phyloP scores from a whole-genome alignment of 2,113 vertebrate species.

The Ascaphus truei region DNA sequence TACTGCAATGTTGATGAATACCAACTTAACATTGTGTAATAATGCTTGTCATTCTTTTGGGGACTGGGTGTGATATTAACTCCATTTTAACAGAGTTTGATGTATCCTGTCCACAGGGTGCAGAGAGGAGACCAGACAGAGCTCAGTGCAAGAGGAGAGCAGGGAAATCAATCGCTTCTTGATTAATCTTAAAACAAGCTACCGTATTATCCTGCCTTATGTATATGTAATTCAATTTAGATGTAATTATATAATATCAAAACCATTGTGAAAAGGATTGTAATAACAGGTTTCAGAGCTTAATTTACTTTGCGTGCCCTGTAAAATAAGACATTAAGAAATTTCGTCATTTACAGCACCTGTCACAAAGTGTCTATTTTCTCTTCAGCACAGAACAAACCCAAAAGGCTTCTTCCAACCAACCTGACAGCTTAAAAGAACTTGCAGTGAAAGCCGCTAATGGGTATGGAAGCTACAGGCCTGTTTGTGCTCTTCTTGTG shows the following conservation, averaged over 20 bases:
- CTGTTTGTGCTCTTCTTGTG: conserved; percentile 38
- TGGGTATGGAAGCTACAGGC: background rate
- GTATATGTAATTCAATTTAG: background rate
- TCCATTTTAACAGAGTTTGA: too few relatives aligned
- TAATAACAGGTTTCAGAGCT: conserved; percentile 25
- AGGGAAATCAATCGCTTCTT: background rate
- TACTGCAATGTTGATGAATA: too few relatives aligned
- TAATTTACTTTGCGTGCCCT: conserved; percentile 9
- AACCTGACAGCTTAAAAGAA: conserved; percentile 37
- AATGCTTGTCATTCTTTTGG: too few relatives aligned
- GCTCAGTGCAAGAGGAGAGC: too few relatives aligned
- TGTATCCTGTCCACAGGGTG: too few relatives aligned
- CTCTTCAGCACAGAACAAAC: background rate
- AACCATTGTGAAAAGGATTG: background rate
- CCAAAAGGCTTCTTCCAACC: background rate
- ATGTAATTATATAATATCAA: background rate
- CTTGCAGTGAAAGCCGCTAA: conserved; percentile 7
- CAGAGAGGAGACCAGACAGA: too few relatives aligned
- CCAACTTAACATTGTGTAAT: too few relatives aligned
- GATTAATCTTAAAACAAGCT: background rate
- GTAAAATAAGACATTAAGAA: conserved; percentile 28
- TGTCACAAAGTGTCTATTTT: conserved; percentile 15
- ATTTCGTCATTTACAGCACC: conserved; percentile 17
- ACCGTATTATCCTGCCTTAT: background rate
- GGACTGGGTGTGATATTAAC: too few relatives aligned